A percentile compares a stretch with the other conserved stretches of the same genome.
Conservation (phyloP, 64 coral and sea anemone genomes). For the Cladopsammia gracilis region DNA sequence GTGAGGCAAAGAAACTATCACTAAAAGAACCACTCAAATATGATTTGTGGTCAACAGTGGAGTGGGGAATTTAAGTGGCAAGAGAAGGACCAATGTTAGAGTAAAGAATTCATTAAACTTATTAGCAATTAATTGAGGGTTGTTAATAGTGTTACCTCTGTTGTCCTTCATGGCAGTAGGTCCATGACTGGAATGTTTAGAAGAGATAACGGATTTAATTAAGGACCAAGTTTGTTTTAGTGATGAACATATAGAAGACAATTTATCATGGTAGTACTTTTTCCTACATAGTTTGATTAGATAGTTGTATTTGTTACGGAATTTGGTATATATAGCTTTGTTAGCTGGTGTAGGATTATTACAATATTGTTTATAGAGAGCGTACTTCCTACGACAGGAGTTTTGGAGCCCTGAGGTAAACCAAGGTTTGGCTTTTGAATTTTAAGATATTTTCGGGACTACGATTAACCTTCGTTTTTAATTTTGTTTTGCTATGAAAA, state of each 20-base stretch:
- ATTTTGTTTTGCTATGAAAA: no score
- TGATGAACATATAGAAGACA: slow-evolving; percentile 33
- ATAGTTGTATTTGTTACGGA: slow-evolving; percentile 48
- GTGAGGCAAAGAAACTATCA: slow-evolving; percentile 25
- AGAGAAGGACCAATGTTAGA: not conserved
- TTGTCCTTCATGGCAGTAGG: slow-evolving; percentile 37
- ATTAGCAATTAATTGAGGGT: slow-evolving; percentile 24
- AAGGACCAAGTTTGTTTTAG: slow-evolving; percentile 54
- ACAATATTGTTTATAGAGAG: slow-evolving; percentile 43
- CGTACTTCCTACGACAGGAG: slow-evolving; percentile 27
- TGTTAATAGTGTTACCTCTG: slow-evolving; percentile 32
- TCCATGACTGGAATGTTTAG: slow-evolving; percentile 24
- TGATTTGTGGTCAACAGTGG: not conserved
- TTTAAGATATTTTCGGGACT: not conserved
- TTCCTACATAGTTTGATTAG: slow-evolving; percentile 44
- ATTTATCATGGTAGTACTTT: slow-evolving; percentile 45
- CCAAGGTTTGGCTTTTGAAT: slow-evolving; percentile 47
- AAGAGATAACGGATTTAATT: slow-evolving; percentile 44
- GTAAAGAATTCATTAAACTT: slow-evolving; percentile 25
- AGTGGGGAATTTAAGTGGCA: not conserved
- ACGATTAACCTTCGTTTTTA: no score
- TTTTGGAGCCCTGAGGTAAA: slow-evolving; percentile 56
- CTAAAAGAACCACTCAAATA: slow-evolving; percentile 24
- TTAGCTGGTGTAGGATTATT: slow-evolving; percentile 44
- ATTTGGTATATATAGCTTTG: slow-evolving; percentile 48